These are phyloP conservation scores for Leucoptera coffeella DNA, from an alignment of 2,888 invertebrate genomes.

Conservation along the genomic window DNA sequence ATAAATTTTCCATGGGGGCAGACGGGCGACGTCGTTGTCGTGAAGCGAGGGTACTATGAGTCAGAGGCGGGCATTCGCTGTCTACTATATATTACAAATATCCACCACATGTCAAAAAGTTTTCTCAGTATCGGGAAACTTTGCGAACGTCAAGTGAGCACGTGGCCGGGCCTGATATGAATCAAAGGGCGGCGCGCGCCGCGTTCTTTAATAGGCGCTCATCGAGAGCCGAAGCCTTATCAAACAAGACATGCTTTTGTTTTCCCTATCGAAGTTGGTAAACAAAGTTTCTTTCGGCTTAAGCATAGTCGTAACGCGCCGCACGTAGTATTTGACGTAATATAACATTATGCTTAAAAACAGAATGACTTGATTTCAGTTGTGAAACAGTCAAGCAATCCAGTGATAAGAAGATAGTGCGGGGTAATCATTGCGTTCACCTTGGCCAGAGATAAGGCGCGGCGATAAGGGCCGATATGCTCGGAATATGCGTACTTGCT, in stretches of 20 bases:
- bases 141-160: conserved; percentile 51
- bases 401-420: conserved; percentile 1
- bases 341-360: too few relatives aligned
- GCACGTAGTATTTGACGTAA: too few relatives aligned
- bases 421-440: conserved; percentile 17
- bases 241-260: too few relatives aligned
- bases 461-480: too few relatives aligned
- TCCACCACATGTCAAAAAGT: conserved; percentile 49
- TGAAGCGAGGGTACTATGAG: conserved; percentile 43
- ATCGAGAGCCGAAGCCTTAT: too few relatives aligned
- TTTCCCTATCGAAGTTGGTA: too few relatives aligned
- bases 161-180: conserved; percentile 42
- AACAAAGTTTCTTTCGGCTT: too few relatives aligned
- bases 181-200: conserved; percentile 15
- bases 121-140: conserved; percentile 50
- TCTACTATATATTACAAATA: conserved; percentile 44
- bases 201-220: too few relatives aligned
- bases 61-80: too few relatives aligned
- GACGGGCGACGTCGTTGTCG: conserved; percentile 49
- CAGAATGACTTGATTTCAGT: too few relatives aligned
- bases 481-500: too few relatives aligned
- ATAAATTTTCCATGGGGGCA: conserved; percentile 52
- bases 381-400: conserved; percentile 2
- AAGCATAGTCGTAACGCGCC: too few relatives aligned
- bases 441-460: conserved; percentile 38